Conservation (phyloP, 2,797 vertebrate species). For the Rhinichthys osculus region DNA sequence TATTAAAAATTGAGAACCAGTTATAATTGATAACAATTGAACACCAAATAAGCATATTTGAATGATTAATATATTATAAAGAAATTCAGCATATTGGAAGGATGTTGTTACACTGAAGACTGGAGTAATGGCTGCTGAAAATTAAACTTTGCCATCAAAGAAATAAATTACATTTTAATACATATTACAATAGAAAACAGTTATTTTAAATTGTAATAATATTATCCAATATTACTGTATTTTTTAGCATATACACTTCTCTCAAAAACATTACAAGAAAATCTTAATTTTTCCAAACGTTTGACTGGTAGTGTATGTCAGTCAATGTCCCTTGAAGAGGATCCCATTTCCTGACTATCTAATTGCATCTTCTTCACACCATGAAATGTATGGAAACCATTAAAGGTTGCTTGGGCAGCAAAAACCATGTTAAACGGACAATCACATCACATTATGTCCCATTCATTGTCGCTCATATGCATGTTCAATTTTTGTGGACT, state of each 20-base stretch:
- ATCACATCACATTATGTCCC: neutral
- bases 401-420: neutral
- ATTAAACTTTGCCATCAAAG: no score
- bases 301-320: neutral
- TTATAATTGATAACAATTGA: no score
- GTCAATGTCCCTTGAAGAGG: constrained; percentile 2
- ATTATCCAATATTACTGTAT: neutral
- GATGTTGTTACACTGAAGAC: no score
- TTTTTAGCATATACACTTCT: neutral
- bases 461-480: neutral
- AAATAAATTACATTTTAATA: no score
- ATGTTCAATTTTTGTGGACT: neutral
- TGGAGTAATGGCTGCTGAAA: no score
- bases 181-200: no score
- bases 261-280: neutral
- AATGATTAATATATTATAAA: no score
- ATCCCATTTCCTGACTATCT: neutral
- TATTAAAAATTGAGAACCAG: no score
- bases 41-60: no score
- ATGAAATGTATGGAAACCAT: constrained; percentile 13
- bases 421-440: neutral
- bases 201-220: neutral
- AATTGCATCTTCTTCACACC: neutral
- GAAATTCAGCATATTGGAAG: no score
- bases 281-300: neutral